phyloP scores from a whole-genome alignment of 2,888 invertebrate genomes.

The Hetaerina titia region DNA sequence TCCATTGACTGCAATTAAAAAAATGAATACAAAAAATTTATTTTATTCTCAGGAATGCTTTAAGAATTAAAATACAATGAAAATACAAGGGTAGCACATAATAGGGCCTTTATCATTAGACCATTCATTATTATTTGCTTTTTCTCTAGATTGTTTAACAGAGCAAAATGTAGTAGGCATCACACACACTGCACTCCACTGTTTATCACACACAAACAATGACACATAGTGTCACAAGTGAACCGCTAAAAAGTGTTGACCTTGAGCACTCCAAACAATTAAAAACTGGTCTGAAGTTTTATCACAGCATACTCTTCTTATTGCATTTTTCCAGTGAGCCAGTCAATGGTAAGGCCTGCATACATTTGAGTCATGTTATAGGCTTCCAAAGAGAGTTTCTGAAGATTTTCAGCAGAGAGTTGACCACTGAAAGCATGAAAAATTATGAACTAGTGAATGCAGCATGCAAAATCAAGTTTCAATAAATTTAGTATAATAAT shows the following conservation, averaged over 20 bases:
- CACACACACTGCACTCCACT: not conserved
- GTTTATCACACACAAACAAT: not conserved
- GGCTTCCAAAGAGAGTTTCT: slow-evolving; percentile 83
- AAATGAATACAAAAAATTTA: not conserved
- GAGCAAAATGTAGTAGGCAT: not conserved
- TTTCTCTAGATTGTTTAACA: not conserved
- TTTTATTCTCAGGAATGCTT: not conserved
- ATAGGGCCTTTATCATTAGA: not conserved
- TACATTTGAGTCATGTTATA: slow-evolving; percentile 85
- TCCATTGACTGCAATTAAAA: not conserved
- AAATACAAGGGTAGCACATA: not conserved
- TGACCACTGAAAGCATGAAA: slow-evolving; percentile 82
- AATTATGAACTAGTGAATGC: slow-evolving; percentile 26
- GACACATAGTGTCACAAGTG: not conserved
- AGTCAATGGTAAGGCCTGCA: slow-evolving; percentile 85
- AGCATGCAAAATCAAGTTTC: too few relatives aligned
- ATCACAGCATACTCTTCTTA: slow-evolving; percentile 73
- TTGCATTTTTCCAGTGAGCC: slow-evolving; percentile 89
- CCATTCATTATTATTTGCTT: not conserved
- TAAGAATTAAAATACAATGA: not conserved
- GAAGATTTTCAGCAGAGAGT: slow-evolving; percentile 87
- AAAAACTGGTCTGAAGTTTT: not conserved
- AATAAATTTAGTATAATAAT: too few relatives aligned
- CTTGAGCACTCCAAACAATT: not conserved
- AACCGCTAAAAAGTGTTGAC: not conserved